Conservation (phyloP, 1,140 invertebrate genomes). For the Campoletis sonorensis region DNA sequence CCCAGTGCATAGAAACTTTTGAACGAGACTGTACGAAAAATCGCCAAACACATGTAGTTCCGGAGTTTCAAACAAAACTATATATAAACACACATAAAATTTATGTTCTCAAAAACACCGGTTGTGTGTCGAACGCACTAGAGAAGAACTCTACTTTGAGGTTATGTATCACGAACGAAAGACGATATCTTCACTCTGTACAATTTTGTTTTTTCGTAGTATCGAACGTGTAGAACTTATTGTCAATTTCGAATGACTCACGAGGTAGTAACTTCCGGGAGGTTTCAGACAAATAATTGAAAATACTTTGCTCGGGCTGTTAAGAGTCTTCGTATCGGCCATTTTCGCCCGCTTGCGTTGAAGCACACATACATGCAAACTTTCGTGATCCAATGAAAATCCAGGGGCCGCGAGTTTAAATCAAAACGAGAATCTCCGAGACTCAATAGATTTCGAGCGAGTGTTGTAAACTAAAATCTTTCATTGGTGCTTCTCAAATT, state of each 20-base stretch:
- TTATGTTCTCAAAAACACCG: not conserved
- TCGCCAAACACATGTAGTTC: not conserved
- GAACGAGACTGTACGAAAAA: not conserved
- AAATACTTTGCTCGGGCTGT: slow-evolving; percentile 38
- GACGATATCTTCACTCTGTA: not conserved
- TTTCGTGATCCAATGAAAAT: too few relatives aligned
- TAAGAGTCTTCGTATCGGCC: slow-evolving; percentile 49
- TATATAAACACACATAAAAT: not conserved
- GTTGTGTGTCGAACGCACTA: not conserved
- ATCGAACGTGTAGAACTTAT: not conserved
- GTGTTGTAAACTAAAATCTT: too few relatives aligned
- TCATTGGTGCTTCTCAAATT: not conserved
- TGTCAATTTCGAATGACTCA: slow-evolving; percentile 46
- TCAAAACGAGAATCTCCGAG: too few relatives aligned
- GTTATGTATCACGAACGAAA: not conserved
- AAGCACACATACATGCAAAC: too few relatives aligned
- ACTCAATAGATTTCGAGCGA: too few relatives aligned
- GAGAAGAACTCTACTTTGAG: not conserved
- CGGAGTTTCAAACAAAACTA: not conserved
- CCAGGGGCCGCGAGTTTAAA: too few relatives aligned
- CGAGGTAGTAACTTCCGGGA: slow-evolving; percentile 42
- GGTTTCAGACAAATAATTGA: slow-evolving; percentile 44
- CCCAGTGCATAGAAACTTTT: not conserved
- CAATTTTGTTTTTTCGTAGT: not conserved
- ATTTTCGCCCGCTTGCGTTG: slow-evolving; percentile 36